phyloP scores from a whole-genome alignment of 1,140 invertebrate genomes.

The Bombus sibiricus region DNA sequence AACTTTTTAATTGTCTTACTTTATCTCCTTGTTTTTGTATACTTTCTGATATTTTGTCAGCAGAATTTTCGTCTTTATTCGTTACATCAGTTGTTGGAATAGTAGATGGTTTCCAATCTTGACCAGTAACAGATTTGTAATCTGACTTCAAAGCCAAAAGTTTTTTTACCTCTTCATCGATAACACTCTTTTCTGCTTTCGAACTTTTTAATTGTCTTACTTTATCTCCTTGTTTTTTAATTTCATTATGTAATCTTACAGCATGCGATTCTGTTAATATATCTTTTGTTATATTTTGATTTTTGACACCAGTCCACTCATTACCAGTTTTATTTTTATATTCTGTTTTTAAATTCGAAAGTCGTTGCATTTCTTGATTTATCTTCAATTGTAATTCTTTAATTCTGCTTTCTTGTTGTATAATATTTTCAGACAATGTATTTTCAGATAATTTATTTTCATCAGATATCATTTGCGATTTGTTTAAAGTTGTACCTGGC shows the following conservation, averaged over 20 bases:
- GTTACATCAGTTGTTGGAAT: not conserved
- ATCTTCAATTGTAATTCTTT: conserved; percentile 24
- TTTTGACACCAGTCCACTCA: conserved; percentile 61
- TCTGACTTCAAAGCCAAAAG: conserved; percentile 88
- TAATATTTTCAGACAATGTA: conserved; percentile 1
- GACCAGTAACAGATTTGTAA: conserved; percentile 86
- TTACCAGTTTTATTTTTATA: conserved; percentile 80
- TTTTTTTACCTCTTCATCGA: conserved; percentile 87
- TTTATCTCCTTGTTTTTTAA: conserved; percentile 85
- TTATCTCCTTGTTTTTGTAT: conserved; percentile 67
- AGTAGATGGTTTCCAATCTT: conserved; percentile 85
- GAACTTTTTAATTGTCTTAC: conserved; percentile 88
- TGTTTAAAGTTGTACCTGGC: not conserved
- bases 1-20: conserved; percentile 86
- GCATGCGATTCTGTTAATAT: not conserved
- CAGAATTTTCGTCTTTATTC: conserved; percentile 26
- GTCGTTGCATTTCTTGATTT: conserved; percentile 48
- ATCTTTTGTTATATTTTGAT: not conserved
- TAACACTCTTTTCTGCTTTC: conserved; percentile 78
- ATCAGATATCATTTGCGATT: not conserved
- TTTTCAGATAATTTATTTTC: not conserved
- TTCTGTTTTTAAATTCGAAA: conserved; percentile 87
- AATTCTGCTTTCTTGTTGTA: conserved; percentile 27
- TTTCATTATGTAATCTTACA: not conserved
- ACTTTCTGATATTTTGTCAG: conserved; percentile 70